Conservation (phyloP, 37 sponge, comb jelly and placozoan species). For the Dysidea cf. avara region DNA sequence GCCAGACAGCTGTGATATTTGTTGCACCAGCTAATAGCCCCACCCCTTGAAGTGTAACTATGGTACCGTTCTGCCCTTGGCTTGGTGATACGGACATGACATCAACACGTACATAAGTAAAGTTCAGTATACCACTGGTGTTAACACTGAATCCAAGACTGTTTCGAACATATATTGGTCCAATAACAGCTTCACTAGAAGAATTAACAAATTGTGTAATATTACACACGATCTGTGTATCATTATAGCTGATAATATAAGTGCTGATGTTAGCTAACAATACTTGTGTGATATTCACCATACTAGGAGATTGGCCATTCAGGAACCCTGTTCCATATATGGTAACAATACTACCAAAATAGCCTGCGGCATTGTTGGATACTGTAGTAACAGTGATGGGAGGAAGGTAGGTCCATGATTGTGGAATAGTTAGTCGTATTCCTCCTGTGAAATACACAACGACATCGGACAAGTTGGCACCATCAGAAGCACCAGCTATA, state of each 20-base stretch:
- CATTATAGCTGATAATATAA: slow-evolving; percentile 13
- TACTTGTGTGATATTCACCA: slow-evolving; percentile 5
- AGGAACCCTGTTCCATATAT: slow-evolving; percentile 29
- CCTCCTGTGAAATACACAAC: background rate
- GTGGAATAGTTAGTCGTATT: slow-evolving; percentile 13
- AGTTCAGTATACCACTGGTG: background rate
- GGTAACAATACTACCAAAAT: slow-evolving; percentile 37
- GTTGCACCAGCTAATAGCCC: slow-evolving; percentile 45
- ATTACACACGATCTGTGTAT: slow-evolving; percentile 20
- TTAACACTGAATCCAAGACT: slow-evolving; percentile 23
- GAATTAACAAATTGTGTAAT: slow-evolving; percentile 23
- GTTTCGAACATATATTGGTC: slow-evolving; percentile 30
- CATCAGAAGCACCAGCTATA: slow-evolving; percentile 9
- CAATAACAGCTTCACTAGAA: slow-evolving; percentile 2
- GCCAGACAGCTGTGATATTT: slow-evolving; percentile 2
- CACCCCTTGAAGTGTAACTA: slow-evolving; percentile 41
- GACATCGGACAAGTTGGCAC: slow-evolving; percentile 10
- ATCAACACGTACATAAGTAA: slow-evolving; percentile 48
- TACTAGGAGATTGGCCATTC: slow-evolving; percentile 4
- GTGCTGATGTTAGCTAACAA: slow-evolving; percentile 38
- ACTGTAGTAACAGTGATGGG: slow-evolving; percentile 7
- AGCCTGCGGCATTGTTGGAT: slow-evolving; percentile 5
- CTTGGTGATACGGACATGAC: slow-evolving; percentile 42
- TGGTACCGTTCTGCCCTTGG: slow-evolving; percentile 65
- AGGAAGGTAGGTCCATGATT: slow-evolving; percentile 31